Conservation (phyloP, 2,888 invertebrate species). For the Stenchaetothrips biformis region DNA sequence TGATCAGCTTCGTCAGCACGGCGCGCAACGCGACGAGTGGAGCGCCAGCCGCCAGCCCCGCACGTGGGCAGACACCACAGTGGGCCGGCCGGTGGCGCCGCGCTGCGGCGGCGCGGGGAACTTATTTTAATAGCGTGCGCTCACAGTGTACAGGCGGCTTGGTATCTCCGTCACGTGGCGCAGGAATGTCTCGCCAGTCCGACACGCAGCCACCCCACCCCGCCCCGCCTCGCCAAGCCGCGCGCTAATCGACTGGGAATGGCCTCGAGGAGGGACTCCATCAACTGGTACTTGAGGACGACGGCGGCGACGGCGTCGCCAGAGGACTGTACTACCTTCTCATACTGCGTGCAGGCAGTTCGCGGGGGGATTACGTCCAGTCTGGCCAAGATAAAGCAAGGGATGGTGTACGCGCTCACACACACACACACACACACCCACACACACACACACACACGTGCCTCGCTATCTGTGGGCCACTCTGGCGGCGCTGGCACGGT, state of each 20-base stretch:
- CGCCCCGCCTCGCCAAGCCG: background rate
- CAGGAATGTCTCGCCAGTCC: constrained; percentile 19
- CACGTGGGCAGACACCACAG: no score
- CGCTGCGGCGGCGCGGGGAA: background rate
- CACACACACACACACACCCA: background rate
- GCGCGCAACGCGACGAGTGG: no score
- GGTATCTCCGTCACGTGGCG: constrained; percentile 9
- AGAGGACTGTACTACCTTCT: no score
- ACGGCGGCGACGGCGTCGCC: background rate
- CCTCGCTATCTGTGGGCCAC: background rate
- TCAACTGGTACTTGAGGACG: background rate
- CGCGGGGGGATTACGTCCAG: no score
- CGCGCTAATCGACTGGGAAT: constrained; percentile 17
- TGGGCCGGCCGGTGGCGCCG: no score
- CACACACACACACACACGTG: background rate
- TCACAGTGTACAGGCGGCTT: background rate
- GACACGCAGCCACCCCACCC: background rate
- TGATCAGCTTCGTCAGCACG: no score
- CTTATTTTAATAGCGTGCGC: constrained; percentile 7
- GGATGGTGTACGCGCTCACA: background rate
- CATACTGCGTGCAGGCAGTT: no score
- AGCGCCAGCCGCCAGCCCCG: no score
- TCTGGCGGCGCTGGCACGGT: background rate
- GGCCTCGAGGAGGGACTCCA: background rate
- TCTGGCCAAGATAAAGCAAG: no score